These are phyloP conservation scores for Guaruba guarouba DNA, from an alignment of 2,113 vertebrate species.

Conservation along the genomic window DNA sequence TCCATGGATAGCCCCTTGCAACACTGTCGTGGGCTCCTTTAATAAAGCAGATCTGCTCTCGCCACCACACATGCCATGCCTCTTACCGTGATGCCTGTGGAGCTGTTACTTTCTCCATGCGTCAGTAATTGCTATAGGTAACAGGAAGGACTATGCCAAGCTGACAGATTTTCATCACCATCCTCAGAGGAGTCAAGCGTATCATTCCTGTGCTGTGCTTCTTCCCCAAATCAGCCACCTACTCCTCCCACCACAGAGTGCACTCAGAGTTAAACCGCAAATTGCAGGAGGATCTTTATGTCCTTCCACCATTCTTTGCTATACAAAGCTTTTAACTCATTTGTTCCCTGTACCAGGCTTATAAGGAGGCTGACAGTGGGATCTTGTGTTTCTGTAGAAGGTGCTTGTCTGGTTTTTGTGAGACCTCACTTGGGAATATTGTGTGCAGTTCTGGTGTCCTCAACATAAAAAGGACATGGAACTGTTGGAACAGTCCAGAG, in stretches of 20 bases:
- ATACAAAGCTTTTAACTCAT: slow-evolving; percentile 12
- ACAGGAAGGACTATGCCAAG: slow-evolving; percentile 39
- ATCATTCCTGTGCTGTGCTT: slow-evolving; percentile 41
- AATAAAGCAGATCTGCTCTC: background rate
- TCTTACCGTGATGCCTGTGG: background rate
- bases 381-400: background rate
- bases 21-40: background rate
- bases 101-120: slow-evolving; percentile 5
- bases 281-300: slow-evolving; percentile 21
- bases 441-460: no score
- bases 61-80: background rate
- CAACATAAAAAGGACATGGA: no score
- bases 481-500: no score
- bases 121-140: slow-evolving; percentile 38
- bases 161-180: slow-evolving; percentile 60
- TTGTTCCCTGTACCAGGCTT: background rate
- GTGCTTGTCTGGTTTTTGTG: background rate
- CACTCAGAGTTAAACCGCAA: slow-evolving; percentile 11
- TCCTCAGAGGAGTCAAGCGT: slow-evolving; percentile 46
- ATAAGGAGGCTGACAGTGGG: background rate
- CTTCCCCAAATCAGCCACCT: slow-evolving; percentile 53
- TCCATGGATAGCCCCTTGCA: background rate
- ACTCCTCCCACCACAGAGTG: slow-evolving; percentile 52
- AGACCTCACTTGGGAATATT: no score
- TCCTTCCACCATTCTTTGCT: background rate